Evolutionary conservation across 2,113 vertebrate species (phyloP).

Genomic region (Hiodon alosoides): DNA sequence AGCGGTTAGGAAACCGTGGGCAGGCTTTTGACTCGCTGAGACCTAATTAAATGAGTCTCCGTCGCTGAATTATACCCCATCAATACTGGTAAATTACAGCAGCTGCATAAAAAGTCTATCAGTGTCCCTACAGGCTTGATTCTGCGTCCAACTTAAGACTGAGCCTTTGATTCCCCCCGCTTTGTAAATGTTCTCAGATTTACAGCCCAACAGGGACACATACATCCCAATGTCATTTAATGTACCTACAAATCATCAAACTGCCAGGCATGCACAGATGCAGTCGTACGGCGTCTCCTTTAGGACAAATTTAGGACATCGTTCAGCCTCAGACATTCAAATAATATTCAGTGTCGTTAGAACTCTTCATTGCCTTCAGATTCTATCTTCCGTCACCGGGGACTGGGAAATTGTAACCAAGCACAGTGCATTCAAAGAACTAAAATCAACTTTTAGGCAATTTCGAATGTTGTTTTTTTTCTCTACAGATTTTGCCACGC

Average conservation of each 20-base stretch:
- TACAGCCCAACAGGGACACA: slow-evolving; percentile 30
- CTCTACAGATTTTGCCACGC: too few relatives aligned
- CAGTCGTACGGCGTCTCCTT: slow-evolving; percentile 23
- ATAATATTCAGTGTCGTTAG: neutral
- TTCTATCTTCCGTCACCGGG: too few relatives aligned
- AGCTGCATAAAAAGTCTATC: slow-evolving; percentile 48
- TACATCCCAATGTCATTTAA: slow-evolving; percentile 34
- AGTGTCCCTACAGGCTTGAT: too few relatives aligned
- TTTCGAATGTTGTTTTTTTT: too few relatives aligned
- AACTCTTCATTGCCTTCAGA: too few relatives aligned
- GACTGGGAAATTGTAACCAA: too few relatives aligned
- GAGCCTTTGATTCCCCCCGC: slow-evolving; percentile 39
- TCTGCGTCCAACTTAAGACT: slow-evolving; percentile 28
- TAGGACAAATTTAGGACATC: slow-evolving; percentile 23
- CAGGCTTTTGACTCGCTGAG: slow-evolving; percentile 25
- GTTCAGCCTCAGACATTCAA: slow-evolving; percentile 4
- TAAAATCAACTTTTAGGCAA: too few relatives aligned
- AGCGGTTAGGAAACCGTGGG: slow-evolving; percentile 42
- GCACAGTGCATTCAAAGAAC: too few relatives aligned
- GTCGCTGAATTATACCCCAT: slow-evolving; percentile 45
- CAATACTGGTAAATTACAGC: slow-evolving; percentile 45
- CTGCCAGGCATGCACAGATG: slow-evolving; percentile 4
- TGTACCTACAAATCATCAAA: slow-evolving; percentile 30
- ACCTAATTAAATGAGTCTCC: slow-evolving; percentile 47
- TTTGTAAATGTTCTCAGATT: slow-evolving; percentile 40